Evolutionary conservation across 92 coral and sea anemone genomes (phyloP).

Genomic region (Galaxea fascicularis): DNA sequence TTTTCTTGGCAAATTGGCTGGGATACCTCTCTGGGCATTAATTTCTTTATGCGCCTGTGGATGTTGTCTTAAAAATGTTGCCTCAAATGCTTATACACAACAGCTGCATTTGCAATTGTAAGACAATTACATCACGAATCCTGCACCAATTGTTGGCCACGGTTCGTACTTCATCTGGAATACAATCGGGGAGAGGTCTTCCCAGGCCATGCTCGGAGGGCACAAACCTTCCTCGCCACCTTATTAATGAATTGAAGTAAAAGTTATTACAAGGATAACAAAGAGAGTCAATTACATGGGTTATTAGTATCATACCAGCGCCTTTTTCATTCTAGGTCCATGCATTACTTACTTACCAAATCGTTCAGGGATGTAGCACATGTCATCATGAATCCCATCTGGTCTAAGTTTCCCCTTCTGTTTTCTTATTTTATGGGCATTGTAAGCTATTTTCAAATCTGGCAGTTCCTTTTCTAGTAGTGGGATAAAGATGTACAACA

Average conservation of each 20-base stretch:
- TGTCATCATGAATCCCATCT: slow-evolving; percentile 52
- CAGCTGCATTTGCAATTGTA: slow-evolving; percentile 30
- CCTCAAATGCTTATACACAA: slow-evolving; percentile 37
- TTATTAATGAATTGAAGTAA: not conserved
- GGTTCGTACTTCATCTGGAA: slow-evolving; percentile 31
- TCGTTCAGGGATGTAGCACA: slow-evolving; percentile 44
- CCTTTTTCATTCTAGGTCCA: slow-evolving; percentile 7
- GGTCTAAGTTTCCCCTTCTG: slow-evolving; percentile 42
- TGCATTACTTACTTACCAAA: slow-evolving; percentile 5
- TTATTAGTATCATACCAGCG: slow-evolving; percentile 18
- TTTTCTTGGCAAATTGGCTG: no score
- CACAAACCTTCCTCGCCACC: slow-evolving; percentile 44
- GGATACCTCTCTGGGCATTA: no score
- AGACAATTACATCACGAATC: slow-evolving; percentile 2
- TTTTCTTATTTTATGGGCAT: slow-evolving; percentile 23
- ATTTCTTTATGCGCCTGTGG: no score
- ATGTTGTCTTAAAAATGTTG: slow-evolving; percentile 23
- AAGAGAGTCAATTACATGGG: not conserved
- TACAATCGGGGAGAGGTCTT: slow-evolving; percentile 21
- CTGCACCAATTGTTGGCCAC: slow-evolving; percentile 25
- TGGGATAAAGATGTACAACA: slow-evolving; percentile 44
- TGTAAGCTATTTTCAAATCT: slow-evolving; percentile 35
- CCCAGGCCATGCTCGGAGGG: slow-evolving; percentile 33
- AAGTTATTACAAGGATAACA: slow-evolving; percentile 18
- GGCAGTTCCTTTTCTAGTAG: slow-evolving; percentile 16